Conservation (phyloP, 2,888 invertebrate genomes). For the Dione vanillae region DNA sequence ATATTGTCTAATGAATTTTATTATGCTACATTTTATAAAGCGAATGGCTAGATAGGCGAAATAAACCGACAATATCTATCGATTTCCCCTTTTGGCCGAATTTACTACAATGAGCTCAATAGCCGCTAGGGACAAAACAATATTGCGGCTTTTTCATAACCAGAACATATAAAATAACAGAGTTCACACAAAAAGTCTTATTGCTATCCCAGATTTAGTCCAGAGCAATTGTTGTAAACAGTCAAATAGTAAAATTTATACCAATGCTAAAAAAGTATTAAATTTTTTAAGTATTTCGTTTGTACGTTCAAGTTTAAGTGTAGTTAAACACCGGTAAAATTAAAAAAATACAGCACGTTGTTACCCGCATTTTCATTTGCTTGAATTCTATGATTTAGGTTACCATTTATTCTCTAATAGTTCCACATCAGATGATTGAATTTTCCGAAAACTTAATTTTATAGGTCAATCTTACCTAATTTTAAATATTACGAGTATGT, state of each 20-base stretch:
- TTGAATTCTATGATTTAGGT: no score
- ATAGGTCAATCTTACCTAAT: no score
- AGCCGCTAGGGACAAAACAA: constrained; percentile 1
- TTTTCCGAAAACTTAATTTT: no score
- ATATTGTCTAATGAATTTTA: not conserved
- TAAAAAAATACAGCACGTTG: no score
- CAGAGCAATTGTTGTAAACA: not conserved
- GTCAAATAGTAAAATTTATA: not conserved
- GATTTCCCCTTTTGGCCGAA: constrained; percentile 10
- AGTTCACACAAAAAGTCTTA: not conserved
- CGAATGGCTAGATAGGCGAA: not conserved
- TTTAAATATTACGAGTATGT: no score
- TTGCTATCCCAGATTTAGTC: not conserved
- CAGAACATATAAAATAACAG: not conserved
- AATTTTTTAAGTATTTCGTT: no score
- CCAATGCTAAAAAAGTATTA: not conserved
- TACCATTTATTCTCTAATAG: no score
- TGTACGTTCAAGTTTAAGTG: no score
- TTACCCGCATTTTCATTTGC: no score
- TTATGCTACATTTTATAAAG: not conserved
- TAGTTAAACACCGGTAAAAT: no score
- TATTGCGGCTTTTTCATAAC: constrained; percentile 4
- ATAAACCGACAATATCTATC: not conserved
- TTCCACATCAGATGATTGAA: no score
- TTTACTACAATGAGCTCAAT: constrained; percentile 5